Base-by-base conservation (phyloP, 2,113 vertebrate genomes). In the Aegithalos caudatus region DNA sequence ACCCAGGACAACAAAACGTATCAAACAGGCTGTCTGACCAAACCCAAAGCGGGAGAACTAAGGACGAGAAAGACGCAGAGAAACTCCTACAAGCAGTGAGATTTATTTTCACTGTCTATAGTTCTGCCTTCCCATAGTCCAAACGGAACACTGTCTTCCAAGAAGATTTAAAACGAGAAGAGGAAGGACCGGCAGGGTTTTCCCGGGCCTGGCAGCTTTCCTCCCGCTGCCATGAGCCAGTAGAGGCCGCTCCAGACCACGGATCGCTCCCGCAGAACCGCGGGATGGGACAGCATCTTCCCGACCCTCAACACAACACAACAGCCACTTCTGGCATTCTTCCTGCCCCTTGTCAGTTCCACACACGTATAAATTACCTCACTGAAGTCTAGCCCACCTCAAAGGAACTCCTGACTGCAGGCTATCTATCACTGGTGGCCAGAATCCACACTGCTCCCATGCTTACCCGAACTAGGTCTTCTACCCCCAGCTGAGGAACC, bases 221-320 rank as follows among this genome's bases (percentile, higher is more conserved):
- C 65, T 40, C 67, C 45, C 2, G 77, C 92, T 21, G 40, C 42
- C n/a, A 6, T 0, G 79, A 45, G 45, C 95, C 95, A 64, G 94
- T 0, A 95, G 96, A 83, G 94, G 95, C 88, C 95, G 94, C 96
- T 16, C 24, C 5, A 95, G 95, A 88, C 96, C 82, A 11, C 0
- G 71, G 31, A 19, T 53, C 2, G 4, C 69, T 73, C 12, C 60
- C 23, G 66, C 66, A 40, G 38, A 22, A 2, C 81, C 2, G 64
- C 64, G 10, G 31, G 31, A 37, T 4, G 54, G 61, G 31, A 65
- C 78, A 12, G 81, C 62, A 14, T 40, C 54, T 42, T 33, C 54
- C 6, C 64, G 7, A 2, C 31, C 27, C n/a, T 3, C 3, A 1
- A 4, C 11, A 1, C 64, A 35, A 8, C 33, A 3, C 45, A 24